Evolutionary conservation across 2,113 vertebrate species (phyloP), one percentile per base, ranked within the genome.

Genomic region (Eulacestoma nigropectus): DNA sequence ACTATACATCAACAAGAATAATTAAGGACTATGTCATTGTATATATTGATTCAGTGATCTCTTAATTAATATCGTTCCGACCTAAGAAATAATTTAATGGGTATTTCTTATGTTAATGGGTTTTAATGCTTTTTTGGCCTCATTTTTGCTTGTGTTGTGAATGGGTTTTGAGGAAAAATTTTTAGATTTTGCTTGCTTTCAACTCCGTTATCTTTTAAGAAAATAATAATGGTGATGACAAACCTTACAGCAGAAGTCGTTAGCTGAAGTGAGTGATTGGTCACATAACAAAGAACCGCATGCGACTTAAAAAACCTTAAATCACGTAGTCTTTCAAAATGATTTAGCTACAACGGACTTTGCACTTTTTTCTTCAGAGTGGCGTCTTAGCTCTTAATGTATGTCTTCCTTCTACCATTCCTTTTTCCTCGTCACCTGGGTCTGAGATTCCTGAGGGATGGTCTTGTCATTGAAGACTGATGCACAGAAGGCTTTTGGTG

Each of bases 331-430:
- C 19, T 60, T 90, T 86, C 30, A 69, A 37, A 77, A 30, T 44
- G 0, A 9, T 50, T 21, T 23, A 27, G 42, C 57, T 74, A 13
- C n/a, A 52, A 15, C 3, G 1, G 10, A 8, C 55, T 84, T 87
- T n/a, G 42, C 29, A 17, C 18, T 30, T 78, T 32, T 64, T 19
- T 18, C 39, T 78, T 92, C 26, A 17, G 35, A 72, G 16, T 11
- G 2, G 3, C 0, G 0, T 46, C 74, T 84, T 72, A 59, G 42
- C 9, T 83, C 52, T 42, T 73, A 35, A 10, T 37, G 6, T 52
- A 6, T 46, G 22, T 20, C 17, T 68, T 75, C 11, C 29, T 65
- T 67, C 39, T 29, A 12, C 37, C 33, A 13, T 46, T 46, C 39
- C 55, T 39, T 39, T 78, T 78, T 46, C 64, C 12, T 18, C 11